These are phyloP conservation scores for Pachyramphus minor DNA, from an alignment of 2,113 vertebrate genomes.

Conservation along the genomic window DNA sequence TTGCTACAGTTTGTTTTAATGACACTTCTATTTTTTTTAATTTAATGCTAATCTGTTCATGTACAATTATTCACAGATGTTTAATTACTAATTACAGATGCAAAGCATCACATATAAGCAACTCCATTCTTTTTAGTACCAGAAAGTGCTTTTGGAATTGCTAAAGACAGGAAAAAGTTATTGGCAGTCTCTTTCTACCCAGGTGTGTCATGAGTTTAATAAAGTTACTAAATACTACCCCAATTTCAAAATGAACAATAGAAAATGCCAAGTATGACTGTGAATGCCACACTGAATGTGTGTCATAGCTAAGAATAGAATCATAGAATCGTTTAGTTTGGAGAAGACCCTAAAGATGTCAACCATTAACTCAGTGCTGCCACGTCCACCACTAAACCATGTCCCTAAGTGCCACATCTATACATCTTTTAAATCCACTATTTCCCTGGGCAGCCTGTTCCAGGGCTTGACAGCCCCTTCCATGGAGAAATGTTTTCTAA, in stretches of 20 bases:
- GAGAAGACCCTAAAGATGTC: not conserved
- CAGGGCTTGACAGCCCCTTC: not conserved
- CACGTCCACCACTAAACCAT: not conserved
- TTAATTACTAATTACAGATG: constrained; percentile 8
- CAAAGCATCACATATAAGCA: not conserved
- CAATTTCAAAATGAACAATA: not conserved
- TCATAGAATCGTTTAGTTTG: not conserved
- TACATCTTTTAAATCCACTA: fast-evolving
- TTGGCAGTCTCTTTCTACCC: not conserved
- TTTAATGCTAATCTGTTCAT: not conserved
- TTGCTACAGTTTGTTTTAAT: not conserved
- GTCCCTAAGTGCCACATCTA: not conserved
- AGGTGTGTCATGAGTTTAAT: not conserved
- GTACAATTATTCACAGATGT: not conserved
- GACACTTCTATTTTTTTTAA: not conserved
- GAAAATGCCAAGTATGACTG: not conserved
- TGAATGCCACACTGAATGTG: not conserved
- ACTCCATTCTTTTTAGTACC: not conserved
- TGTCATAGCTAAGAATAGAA: not conserved
- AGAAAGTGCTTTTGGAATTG: not conserved
- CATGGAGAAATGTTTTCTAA: not conserved
- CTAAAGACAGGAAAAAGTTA: not conserved
- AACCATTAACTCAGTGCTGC: not conserved
- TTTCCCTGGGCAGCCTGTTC: not conserved
- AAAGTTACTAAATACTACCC: not conserved